phyloP scores from a whole-genome alignment of 2,888 invertebrate species.

The Drosophila hawaiiensis region DNA sequence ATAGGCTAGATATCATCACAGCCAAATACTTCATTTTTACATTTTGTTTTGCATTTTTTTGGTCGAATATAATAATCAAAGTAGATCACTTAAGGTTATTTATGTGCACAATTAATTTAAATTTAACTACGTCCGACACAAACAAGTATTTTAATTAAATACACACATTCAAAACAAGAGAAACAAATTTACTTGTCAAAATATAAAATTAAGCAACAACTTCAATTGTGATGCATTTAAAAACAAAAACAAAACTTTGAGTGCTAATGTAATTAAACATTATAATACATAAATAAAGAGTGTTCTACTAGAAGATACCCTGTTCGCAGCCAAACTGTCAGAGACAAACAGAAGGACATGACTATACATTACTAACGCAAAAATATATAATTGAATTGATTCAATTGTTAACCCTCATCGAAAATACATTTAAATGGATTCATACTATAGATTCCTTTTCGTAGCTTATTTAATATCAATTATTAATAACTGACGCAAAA shows the following conservation, averaged over 20 bases:
- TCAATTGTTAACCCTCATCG: neutral
- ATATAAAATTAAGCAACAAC: neutral
- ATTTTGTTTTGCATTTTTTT: neutral
- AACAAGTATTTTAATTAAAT: slow-evolving; percentile 1
- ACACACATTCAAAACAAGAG: neutral
- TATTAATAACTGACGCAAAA: neutral
- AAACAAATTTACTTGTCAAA: neutral
- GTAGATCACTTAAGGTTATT: neutral
- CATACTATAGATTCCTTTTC: neutral
- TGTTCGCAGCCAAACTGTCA: neutral
- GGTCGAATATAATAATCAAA: neutral
- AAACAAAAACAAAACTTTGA: neutral
- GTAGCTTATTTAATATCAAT: neutral
- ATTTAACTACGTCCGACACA: neutral
- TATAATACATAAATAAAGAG: neutral
- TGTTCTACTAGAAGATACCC: neutral
- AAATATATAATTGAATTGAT: neutral
- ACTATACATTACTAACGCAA: neutral
- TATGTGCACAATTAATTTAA: neutral
- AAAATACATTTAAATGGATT: neutral
- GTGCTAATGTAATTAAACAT: slow-evolving; percentile 1
- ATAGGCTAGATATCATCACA: neutral
- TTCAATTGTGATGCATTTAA: neutral
- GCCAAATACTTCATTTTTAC: neutral
- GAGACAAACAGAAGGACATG: neutral